Conservation (phyloP, 2,113 vertebrate genomes). For the Camelus bactrianus region DNA sequence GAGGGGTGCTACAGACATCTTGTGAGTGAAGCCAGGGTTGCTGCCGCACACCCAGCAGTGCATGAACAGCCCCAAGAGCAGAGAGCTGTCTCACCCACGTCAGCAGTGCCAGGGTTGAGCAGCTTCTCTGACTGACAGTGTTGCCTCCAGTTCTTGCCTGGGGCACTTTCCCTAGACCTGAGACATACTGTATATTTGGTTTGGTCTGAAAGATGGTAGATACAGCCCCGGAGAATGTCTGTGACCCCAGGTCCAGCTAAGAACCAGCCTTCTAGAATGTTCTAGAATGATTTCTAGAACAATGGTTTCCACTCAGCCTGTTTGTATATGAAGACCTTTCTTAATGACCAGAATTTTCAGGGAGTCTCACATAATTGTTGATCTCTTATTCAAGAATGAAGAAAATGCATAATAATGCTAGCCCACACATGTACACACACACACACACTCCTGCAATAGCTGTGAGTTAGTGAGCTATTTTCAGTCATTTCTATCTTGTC, state of each 20-base stretch:
- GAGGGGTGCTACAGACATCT: background rate
- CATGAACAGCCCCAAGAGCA: rapidly evolving
- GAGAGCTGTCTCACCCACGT: background rate
- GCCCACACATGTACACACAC: rapidly evolving
- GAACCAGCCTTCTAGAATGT: background rate
- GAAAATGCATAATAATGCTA: rapidly evolving
- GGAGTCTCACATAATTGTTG: background rate
- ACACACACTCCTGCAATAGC: too few relatives aligned
- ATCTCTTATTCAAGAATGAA: background rate
- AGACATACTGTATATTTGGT: background rate
- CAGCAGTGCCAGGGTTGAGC: background rate
- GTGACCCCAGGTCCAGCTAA: background rate
- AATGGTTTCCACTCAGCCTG: background rate
- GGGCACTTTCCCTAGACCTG: too few relatives aligned
- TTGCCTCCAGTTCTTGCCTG: background rate
- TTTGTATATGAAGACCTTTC: background rate
- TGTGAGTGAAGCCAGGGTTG: background rate
- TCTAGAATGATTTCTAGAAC: background rate
- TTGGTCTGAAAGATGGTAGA: background rate
- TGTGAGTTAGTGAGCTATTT: background rate
- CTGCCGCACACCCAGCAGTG: rapidly evolving
- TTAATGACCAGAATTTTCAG: background rate
- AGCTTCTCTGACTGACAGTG: background rate
- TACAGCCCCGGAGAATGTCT: background rate
- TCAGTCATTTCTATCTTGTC: background rate